Base-by-base conservation (phyloP, 1,140 invertebrate genomes). In the Caenorhabditis briggsae region DNA sequence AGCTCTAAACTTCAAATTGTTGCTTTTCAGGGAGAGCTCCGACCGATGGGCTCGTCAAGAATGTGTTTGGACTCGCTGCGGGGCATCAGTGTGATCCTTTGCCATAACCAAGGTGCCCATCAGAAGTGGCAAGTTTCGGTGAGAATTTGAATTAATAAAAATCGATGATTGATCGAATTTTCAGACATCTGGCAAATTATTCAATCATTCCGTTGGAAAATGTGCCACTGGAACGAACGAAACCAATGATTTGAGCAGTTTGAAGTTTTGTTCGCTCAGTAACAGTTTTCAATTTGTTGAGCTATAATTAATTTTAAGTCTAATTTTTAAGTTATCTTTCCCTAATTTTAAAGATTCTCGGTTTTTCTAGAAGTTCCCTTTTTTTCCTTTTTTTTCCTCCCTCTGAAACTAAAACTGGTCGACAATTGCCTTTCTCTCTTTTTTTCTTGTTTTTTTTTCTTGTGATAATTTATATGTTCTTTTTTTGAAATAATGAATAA, bases 81-180 rank as follows among this genome's bases (percentile, higher is more conserved):
- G 56, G 86, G 82, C 0, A 50, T 89, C 5, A 82, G 59, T 70
- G 87, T 89, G 46, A 48, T 89, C 8, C 86, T 90, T 46, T 89
- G 89, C 53, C 85, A 89, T 82, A 85, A 85, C 33, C 88, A 89
- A 61, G 86, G 83, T 6, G 65, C 50, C 5, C 74, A 84, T 65
- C 89, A 89, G 55, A 89, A 89, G 46, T 89, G 89, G 89, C 85
- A 88, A 43, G 53, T 70, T 65, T 82, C 83, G 82, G 85, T 86
- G 14, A 16, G 85, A 55, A 50, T 58, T 78, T 55, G 16, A 20
- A 50, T 18, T 20, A 14, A 2, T 2, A 7, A 59, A 84, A 65
- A 59, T 50, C 11, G 55, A 48, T 43, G 0, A 46, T 64, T 46
- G 5, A 43, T 33, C 33, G 3, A 33, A 1, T 14, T 85, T 86